Percentiles rank a stretch among this genome's conserved stretches.
These are phyloP conservation scores for Poeciliopsis turneri DNA, from an alignment of 2,797 vertebrate species.

Conservation along the genomic window DNA sequence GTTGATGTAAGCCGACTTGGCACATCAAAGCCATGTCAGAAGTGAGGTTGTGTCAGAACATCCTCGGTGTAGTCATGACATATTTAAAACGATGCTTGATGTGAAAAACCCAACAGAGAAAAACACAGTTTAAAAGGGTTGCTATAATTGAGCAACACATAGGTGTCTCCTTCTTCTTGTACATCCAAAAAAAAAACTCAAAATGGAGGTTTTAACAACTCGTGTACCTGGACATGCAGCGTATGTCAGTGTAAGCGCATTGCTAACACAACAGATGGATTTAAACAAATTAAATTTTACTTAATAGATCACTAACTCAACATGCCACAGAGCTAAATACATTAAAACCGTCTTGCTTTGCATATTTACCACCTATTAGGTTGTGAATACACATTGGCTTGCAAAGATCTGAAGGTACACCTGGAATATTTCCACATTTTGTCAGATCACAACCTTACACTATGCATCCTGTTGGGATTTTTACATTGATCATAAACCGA, in stretches of 20 bases:
- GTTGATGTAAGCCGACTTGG: slow-evolving; percentile 47
- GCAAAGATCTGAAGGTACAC: background rate
- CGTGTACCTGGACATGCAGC: background rate
- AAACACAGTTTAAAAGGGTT: slow-evolving; percentile 40
- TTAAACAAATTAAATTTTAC: slow-evolving; percentile 23
- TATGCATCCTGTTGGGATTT: background rate
- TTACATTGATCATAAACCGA: background rate
- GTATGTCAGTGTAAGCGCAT: slow-evolving; percentile 12
- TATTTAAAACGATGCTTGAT: slow-evolving; percentile 42
- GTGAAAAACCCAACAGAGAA: slow-evolving; percentile 39
- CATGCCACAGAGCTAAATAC: slow-evolving; percentile 1
- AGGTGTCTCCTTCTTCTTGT: slow-evolving; percentile 15
- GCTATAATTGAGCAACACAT: slow-evolving; percentile 24
- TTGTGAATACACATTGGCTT: background rate
- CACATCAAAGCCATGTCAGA: slow-evolving; percentile 53
- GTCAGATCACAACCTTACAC: background rate
- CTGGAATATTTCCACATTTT: background rate
- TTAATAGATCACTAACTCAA: background rate
- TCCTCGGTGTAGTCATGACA: slow-evolving; percentile 39
- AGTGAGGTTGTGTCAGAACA: slow-evolving; percentile 67
- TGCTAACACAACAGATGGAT: background rate
- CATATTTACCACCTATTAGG: background rate
- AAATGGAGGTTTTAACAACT: slow-evolving; percentile 21
- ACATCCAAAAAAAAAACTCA: slow-evolving; percentile 8
- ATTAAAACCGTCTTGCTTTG: background rate